Evolutionary conservation across 2,797 vertebrate species (phyloP).

Genomic region (Hippopotamyrus pictus): DNA sequence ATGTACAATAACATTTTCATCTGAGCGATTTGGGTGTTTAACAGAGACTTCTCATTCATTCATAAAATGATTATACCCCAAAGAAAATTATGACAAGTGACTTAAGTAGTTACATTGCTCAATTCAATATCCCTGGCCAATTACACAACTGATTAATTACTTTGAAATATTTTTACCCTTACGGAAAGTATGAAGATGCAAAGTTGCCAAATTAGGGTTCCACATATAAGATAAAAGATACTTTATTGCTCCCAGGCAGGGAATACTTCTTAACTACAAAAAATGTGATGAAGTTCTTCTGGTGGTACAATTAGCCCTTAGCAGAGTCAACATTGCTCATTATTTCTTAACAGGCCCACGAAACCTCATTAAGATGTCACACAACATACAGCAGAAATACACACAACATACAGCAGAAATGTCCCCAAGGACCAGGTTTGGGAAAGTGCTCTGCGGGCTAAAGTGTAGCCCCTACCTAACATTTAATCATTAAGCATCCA

Average conservation of each 20-base stretch:
- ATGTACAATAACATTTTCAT: neutral
- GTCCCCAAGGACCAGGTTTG: neutral
- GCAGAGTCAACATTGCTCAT: neutral
- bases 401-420: too few species aligned
- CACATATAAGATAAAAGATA: neutral
- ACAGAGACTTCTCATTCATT: neutral
- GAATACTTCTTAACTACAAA: neutral
- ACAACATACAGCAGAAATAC: neutral
- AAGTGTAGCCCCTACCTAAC: neutral
- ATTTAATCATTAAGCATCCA: neutral
- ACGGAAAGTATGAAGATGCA: neutral
- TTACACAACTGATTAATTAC: neutral
- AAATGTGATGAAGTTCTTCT: neutral
- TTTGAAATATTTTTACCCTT: neutral
- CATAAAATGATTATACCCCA: neutral
- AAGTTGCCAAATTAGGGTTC: neutral
- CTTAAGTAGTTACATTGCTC: neutral
- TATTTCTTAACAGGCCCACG: neutral
- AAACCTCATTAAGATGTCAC: neutral
- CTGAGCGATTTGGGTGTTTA: neutral
- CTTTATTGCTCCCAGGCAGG: neutral
- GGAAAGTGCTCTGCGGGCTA: neutral
- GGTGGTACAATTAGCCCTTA: neutral
- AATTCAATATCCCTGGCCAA: neutral
- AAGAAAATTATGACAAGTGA: neutral